Percentiles rank a stretch among this genome's conserved stretches.
Conservation (phyloP, 2,888 invertebrate species). For the Spatulosminthurus flaviceps region DNA sequence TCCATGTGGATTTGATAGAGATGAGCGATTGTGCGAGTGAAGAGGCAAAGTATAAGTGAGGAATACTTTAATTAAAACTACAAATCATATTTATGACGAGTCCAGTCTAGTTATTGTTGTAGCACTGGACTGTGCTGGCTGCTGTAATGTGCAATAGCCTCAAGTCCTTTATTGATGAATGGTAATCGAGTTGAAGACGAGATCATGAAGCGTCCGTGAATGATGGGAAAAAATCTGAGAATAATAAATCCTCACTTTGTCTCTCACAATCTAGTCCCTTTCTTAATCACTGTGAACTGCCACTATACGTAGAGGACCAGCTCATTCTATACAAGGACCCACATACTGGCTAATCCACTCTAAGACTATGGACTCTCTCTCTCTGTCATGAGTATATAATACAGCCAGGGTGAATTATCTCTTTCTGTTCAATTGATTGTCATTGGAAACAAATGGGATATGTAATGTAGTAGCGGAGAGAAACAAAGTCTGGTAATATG, state of each 20-base stretch:
- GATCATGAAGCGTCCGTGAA: conserved; percentile 14
- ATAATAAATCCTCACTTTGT: conserved; percentile 24
- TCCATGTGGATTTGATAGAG: background rate
- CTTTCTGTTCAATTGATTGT: conserved; percentile 41
- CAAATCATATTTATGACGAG: conserved; percentile 51
- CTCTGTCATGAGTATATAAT: too few species aligned
- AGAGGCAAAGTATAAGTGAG: too few species aligned
- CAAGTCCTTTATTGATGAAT: conserved; percentile 54
- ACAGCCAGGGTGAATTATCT: background rate
- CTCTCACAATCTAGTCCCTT: background rate
- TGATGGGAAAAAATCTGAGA: conserved; percentile 9
- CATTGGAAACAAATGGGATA: conserved; percentile 11
- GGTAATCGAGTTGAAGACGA: conserved; percentile 42
- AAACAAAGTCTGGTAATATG: background rate
- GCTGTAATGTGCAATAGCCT: conserved; percentile 44
- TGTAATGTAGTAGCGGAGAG: background rate
- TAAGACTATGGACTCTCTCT: too few species aligned
- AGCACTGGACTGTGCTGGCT: background rate
- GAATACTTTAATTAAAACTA: conserved; percentile 51
- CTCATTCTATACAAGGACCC: background rate
- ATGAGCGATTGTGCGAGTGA: conserved; percentile 37
- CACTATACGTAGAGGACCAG: background rate
- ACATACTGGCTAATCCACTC: too few species aligned
- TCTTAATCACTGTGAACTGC: background rate
- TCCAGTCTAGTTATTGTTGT: conserved; percentile 31